Percentiles rank a stretch among this genome's conserved stretches.
Evolutionary conservation across 2,113 vertebrate genomes (phyloP).

Genomic region (Actinemys pallida): DNA sequence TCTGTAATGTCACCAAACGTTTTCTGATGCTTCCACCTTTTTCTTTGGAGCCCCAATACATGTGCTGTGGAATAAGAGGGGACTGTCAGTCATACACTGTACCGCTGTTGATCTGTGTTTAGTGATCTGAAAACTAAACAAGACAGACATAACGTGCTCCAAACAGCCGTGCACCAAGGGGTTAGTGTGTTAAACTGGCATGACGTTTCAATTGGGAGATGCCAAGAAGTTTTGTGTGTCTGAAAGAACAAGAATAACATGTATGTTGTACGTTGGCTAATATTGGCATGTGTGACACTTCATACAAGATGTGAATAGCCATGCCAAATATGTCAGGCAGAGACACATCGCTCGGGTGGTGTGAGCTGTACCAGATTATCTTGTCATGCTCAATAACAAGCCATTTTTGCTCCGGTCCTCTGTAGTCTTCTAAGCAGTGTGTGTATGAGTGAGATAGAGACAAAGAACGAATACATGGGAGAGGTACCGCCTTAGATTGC

Average conservation of each 20-base stretch:
- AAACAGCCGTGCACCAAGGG: background rate
- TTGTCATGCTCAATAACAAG: background rate
- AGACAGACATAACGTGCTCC: background rate
- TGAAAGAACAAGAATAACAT: fast-evolving
- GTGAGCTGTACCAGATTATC: background rate
- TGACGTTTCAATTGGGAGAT: background rate
- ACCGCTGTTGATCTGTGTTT: background rate
- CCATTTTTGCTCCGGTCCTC: background rate
- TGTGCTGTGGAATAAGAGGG: fast-evolving
- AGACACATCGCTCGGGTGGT: background rate
- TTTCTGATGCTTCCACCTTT: fast-evolving
- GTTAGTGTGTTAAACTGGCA: fast-evolving
- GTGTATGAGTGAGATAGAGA: background rate
- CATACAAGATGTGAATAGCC: background rate
- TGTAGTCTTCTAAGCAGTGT: background rate
- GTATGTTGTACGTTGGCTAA: background rate
- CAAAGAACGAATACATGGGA: background rate
- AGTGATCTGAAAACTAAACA: background rate
- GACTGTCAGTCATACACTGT: fast-evolving
- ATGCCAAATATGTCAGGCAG: background rate
- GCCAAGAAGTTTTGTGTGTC: background rate
- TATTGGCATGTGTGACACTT: background rate
- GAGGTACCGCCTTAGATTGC: background rate
- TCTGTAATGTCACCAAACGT: background rate
- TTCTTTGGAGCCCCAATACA: fast-evolving